A percentile compares a stretch with the other conserved stretches of the same genome.
phyloP scores from a whole-genome alignment of 2,888 invertebrate genomes.

The Sphecodes monilicornis region DNA sequence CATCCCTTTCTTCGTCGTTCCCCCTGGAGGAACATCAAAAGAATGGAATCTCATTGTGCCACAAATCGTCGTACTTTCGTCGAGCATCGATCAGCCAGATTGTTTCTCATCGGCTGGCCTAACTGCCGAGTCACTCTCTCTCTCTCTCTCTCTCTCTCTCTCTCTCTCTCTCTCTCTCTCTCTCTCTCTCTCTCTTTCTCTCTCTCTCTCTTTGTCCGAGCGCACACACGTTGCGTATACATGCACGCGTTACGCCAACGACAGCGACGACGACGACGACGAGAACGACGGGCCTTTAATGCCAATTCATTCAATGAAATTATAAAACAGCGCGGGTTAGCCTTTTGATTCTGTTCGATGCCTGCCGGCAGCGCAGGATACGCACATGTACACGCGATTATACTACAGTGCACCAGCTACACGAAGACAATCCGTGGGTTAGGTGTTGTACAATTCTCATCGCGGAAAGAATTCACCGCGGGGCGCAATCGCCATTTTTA shows the following conservation, averaged over 20 bases:
- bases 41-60: slow-evolving; percentile 29
- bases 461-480: not conserved
- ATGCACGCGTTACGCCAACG: slow-evolving; percentile 37
- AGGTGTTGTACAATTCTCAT: not conserved
- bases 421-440: not conserved
- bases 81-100: slow-evolving; percentile 44
- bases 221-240: slow-evolving; percentile 24
- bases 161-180: too few relatives aligned
- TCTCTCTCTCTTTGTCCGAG: slow-evolving; percentile 15
- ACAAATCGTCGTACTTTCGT: slow-evolving; percentile 45
- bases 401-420: too few relatives aligned
- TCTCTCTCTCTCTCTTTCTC: too few relatives aligned
- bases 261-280: not conserved
- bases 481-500: not conserved
- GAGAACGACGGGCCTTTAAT: slow-evolving; percentile 44
- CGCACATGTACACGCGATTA: slow-evolving; percentile 30
- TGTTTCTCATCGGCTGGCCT: slow-evolving; percentile 55
- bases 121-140: slow-evolving; percentile 57
- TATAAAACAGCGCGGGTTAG: slow-evolving; percentile 59
- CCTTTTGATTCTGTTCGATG: slow-evolving; percentile 42
- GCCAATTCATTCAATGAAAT: slow-evolving; percentile 71
- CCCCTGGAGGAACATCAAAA: not conserved
- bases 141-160: too few relatives aligned
- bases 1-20: slow-evolving; percentile 1
- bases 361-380: slow-evolving; percentile 24